Conservation (phyloP, 2,113 vertebrate species). For the Daphoenositta chrysoptera region DNA sequence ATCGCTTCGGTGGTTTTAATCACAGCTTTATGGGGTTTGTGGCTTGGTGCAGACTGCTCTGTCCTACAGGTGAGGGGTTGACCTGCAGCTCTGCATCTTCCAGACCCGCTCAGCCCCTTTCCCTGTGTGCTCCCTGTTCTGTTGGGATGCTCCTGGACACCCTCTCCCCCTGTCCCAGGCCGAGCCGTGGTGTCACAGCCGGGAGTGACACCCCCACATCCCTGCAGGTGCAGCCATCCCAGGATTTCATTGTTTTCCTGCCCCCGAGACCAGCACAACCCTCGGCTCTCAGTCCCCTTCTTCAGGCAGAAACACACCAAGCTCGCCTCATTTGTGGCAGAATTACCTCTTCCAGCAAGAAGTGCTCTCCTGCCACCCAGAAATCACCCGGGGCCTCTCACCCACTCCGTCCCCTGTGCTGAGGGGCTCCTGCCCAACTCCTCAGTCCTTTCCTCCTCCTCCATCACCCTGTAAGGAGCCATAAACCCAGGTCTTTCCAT, state of each 20-base stretch:
- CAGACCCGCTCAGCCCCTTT: not conserved
- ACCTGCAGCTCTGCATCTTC: not conserved
- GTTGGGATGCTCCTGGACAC: not conserved
- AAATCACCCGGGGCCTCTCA: not conserved
- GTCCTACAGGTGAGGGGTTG: not conserved
- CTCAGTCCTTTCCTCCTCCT: not conserved
- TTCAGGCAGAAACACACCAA: not conserved
- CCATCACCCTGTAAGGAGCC: too few relatives aligned
- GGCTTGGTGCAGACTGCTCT: not conserved
- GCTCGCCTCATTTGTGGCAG: not conserved
- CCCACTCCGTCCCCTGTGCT: fast-evolving
- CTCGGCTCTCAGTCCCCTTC: not conserved
- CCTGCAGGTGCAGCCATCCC: not conserved
- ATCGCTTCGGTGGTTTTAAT: not conserved
- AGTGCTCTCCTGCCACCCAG: not conserved
- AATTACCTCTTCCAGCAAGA: not conserved
- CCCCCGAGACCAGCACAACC: not conserved
- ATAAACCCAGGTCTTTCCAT: too few relatives aligned
- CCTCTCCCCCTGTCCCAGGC: not conserved
- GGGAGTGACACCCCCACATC: not conserved
- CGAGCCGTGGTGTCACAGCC: not conserved
- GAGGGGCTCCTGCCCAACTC: not conserved
- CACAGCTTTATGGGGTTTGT: not conserved
- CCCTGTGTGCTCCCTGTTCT: not conserved
- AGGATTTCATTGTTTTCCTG: not conserved